A percentile compares a stretch with the other conserved stretches of the same genome.
Conservation (phyloP, 2,797 vertebrate genomes). For the Acridotheres tristis region DNA sequence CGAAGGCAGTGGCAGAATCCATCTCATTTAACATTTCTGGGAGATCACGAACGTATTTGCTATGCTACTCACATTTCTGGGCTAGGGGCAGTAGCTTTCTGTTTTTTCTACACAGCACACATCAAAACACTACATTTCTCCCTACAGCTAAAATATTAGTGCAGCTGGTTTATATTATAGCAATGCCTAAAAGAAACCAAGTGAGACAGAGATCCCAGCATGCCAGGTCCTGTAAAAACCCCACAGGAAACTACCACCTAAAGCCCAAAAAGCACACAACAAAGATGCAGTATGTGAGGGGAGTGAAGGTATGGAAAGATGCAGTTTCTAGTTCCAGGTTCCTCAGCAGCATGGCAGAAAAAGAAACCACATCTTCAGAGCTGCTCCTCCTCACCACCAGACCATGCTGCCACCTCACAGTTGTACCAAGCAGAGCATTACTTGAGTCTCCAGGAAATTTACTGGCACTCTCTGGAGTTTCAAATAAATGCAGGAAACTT, state of each 20-base stretch:
- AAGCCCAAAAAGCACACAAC: neutral
- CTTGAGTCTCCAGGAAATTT: neutral
- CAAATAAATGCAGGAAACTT: neutral
- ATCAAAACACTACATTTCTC: conserved; percentile 32
- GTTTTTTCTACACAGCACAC: conserved; percentile 4
- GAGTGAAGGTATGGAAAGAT: neutral
- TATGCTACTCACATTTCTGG: conserved; percentile 23
- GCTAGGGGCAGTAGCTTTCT: conserved; percentile 36
- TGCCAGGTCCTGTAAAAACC: neutral
- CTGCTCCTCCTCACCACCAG: neutral
- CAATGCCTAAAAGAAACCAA: conserved; percentile 10
- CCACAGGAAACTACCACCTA: neutral
- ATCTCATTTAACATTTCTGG: conserved; percentile 51
- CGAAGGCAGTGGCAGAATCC: neutral
- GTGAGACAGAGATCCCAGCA: neutral
- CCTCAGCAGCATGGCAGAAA: neutral
- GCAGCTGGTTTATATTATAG: conserved; percentile 1
- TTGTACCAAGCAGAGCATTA: rapidly evolving
- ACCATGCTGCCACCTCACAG: neutral
- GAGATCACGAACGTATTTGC: conserved; percentile 19
- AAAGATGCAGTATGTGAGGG: rapidly evolving
- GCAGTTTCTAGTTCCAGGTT: neutral
- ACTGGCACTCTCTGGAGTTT: neutral
- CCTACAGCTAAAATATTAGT: conserved; percentile 40
- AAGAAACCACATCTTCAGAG: neutral